A percentile compares a stretch with the other conserved stretches of the same genome.
These are phyloP conservation scores for Chrysomallon squamiferum DNA, from an alignment of 1,140 invertebrate genomes.

Conservation along the genomic window DNA sequence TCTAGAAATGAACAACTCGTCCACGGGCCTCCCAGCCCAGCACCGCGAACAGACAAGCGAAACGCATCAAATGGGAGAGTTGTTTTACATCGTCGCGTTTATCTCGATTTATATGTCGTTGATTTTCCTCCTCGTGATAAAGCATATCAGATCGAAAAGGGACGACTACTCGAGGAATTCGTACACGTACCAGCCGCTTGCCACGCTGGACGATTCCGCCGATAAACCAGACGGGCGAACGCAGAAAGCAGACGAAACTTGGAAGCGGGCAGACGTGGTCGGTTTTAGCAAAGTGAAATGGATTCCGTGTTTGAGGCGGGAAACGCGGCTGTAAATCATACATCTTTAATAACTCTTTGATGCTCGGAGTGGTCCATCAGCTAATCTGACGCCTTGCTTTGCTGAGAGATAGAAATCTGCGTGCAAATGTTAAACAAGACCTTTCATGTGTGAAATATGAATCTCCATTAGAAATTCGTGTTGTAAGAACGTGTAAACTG, in stretches of 20 bases:
- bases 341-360: too few species aligned
- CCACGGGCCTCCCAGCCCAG: neutral
- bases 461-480: too few species aligned
- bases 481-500: too few species aligned
- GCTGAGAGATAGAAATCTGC: too few species aligned
- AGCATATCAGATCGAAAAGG: conserved; percentile 1
- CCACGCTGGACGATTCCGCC: neutral
- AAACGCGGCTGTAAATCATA: conserved; percentile 2
- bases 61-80: conserved; percentile 1
- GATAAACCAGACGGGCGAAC: neutral
- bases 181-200: neutral
- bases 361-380: too few species aligned
- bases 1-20: conserved; percentile 1
- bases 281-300: neutral
- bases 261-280: neutral
- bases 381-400: too few species aligned
- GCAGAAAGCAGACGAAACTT: too few species aligned
- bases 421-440: too few species aligned
- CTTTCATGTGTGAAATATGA: too few species aligned
- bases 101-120: conserved; percentile 4
- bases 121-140: conserved; percentile 1
- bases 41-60: neutral
- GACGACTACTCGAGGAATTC: too few species aligned
- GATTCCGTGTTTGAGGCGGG: conserved; percentile 9
- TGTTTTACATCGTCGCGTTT: conserved; percentile 7